These are phyloP conservation scores for Diploscapter pachys DNA, from an alignment of 1,140 invertebrate species.

Conservation along the genomic window DNA sequence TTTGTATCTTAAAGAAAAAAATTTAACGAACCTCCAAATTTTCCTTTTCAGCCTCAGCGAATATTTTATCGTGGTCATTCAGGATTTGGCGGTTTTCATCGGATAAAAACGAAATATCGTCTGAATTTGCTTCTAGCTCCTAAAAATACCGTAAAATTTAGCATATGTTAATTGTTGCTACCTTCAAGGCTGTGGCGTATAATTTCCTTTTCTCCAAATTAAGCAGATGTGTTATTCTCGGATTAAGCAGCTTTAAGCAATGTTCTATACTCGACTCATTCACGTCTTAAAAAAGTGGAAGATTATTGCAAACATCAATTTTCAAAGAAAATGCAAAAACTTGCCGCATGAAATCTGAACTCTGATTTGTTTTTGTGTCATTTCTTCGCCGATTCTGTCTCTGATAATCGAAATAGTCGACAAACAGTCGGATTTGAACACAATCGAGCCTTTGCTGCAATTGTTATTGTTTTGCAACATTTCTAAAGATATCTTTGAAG, in stretches of 20 bases:
- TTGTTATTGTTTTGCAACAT: too few relatives aligned
- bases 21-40: conserved; percentile 34
- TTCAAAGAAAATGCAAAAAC: conserved; percentile 29
- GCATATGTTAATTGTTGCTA: conserved; percentile 34
- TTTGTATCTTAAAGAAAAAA: not conserved
- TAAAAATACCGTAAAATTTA: conserved; percentile 44
- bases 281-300: conserved; percentile 60
- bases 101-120: conserved; percentile 67
- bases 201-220: conserved; percentile 64
- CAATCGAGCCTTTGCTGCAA: conserved; percentile 71
- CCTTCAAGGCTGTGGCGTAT: conserved; percentile 64
- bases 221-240: conserved; percentile 66
- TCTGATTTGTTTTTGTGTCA: conserved; percentile 77
- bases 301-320: not conserved
- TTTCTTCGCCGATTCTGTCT: conserved; percentile 78
- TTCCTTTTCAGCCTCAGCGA: conserved; percentile 38
- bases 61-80: conserved; percentile 28
- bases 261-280: conserved; percentile 70
- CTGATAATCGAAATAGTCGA: conserved; percentile 80
- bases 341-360: conserved; percentile 71
- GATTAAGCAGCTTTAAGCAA: conserved; percentile 70
- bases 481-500: too few relatives aligned
- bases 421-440: conserved; percentile 78
- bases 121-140: conserved; percentile 71
- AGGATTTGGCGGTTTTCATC: conserved; percentile 72